Base-by-base conservation (phyloP, 2,888 invertebrate genomes). In the Disparrhopalites patrizii region DNA sequence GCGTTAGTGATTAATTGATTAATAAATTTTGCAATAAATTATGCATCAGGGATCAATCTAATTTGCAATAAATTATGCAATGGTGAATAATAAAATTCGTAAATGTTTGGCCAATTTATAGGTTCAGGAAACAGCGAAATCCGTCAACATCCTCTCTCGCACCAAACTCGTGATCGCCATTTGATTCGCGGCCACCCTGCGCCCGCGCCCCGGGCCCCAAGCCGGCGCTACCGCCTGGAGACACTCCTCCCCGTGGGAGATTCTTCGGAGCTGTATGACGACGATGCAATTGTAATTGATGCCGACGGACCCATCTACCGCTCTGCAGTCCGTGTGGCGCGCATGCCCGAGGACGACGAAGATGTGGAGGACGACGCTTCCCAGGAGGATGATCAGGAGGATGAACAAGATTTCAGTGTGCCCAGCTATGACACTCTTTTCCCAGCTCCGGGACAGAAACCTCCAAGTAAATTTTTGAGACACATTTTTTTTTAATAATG, bases 391-490 rank as follows among this genome's bases (percentile, higher is more conserved):
- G 50, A 64, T 25, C 56, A 33, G 3, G 65, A 65, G n/a, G 64
- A 57, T 27, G 65, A 65, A 2, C 58, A 27, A 8, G 65, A 57
- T 23, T 65, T 47, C 50, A 64, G 50, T 20, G 64, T 64, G 13
- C 64, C 64, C 13, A 33, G 30, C 15, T 64, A 50, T 23, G 57
- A 64, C 13, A 57, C 47, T 15, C 33, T 64, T n/a, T 64, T 64
- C 57, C 64, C 64, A 1, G n/a, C n/a, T 23, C 56, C 64, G 5
- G 33, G 28, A n/a, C 15, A 40, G 23, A 43, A 64, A 31, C 47
- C 55, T 55, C 28, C 23, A 18, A n/a, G 20, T 33, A n/a, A 13
- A 7, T 47, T 47, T 47, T 47, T 47, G 7, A 13, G 47, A 13
- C 7, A 47, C 47, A 7, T n/a, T 47, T 47, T 47, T 47, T 7